phyloP scores from a whole-genome alignment of 2,888 invertebrate species.

The Caenorhabditis zanzibari region DNA sequence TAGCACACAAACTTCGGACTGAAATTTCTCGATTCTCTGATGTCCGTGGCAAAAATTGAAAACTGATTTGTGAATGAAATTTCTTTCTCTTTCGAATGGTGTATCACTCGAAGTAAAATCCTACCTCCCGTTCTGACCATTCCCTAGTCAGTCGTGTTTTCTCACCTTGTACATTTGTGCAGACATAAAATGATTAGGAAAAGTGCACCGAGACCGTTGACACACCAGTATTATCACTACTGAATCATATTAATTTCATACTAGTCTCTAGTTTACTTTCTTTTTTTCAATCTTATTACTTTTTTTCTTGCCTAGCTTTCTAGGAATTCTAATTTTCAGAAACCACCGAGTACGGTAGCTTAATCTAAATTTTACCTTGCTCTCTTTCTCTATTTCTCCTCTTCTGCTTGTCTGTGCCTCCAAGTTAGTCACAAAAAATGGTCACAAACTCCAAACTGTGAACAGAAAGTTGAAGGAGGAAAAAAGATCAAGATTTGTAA shows the following conservation, averaged over 20 bases:
- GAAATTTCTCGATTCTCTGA: no score
- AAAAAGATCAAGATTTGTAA: conserved; percentile 13
- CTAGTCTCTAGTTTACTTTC: conserved; percentile 26
- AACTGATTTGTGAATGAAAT: no score
- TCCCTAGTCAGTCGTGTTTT: neutral
- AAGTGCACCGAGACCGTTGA: no score
- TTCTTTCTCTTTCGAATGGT: no score
- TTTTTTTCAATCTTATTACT: neutral
- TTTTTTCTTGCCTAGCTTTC: neutral
- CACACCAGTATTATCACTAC: neutral
- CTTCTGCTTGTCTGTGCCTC: neutral
- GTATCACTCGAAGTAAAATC: no score
- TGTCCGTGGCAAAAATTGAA: no score
- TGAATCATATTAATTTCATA: conserved; percentile 2
- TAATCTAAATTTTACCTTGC: neutral
- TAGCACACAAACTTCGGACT: no score
- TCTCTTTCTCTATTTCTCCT: neutral
- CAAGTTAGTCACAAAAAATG: conserved; percentile 41
- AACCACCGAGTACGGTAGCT: neutral
- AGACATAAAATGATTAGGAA: conserved; percentile 3
- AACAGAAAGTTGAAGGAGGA: neutral
- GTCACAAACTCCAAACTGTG: conserved; percentile 42
- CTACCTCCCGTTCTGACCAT: no score
- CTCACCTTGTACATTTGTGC: neutral
- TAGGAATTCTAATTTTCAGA: neutral